Base-by-base conservation (phyloP, 2,113 vertebrate species). In the Aix galericulata region DNA sequence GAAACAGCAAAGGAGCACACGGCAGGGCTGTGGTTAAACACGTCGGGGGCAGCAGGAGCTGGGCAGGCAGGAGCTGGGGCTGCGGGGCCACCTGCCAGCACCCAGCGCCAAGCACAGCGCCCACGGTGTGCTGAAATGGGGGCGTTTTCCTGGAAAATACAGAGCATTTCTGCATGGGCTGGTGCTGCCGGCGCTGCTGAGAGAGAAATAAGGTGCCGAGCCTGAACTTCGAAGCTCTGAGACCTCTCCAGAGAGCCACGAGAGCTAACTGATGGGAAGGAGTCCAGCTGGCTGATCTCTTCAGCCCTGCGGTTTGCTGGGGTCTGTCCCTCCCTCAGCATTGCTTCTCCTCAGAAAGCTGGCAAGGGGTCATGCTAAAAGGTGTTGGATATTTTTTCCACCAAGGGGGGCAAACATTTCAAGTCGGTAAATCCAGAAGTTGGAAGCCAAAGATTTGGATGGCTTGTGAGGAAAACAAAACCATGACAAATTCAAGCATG, bases 231-330 rank as follows among this genome's bases (percentile, higher is more conserved):
- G 32, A 17, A 7, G 17, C 20, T 4, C 17, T 16, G 27, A 46
- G 53, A 32, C 5, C 52, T 27, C 8, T 20, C 12, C 6, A 26
- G 36, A 62, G n/a, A 48, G 21, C 34, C 32, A 2, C 36, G 34
- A 80, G 36, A 52, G 25, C 50, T 25, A 60, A 7, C 48, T 20
- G 40, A 25, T 15, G 38, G 50, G 32, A 29, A 36, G 20, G 6
- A 11, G 20, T 67, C 38, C 50, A 60, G 9, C 53, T 1, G 3
- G 15, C 16, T 0, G 0, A 1, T 11, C 21, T 48, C 21, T 31
- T 12, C 2, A 4, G 59, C 5, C 4, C 2, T 0, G 59, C 25
- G 18, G 46, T 55, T 48, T 42, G 55, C 18, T 31, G 11, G 29
- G 16, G 9, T 48, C 17, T 42, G 3, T 22, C 36, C 67, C 22